Conservation (phyloP, 2,113 vertebrate species). For the Laticauda laticaudata region DNA sequence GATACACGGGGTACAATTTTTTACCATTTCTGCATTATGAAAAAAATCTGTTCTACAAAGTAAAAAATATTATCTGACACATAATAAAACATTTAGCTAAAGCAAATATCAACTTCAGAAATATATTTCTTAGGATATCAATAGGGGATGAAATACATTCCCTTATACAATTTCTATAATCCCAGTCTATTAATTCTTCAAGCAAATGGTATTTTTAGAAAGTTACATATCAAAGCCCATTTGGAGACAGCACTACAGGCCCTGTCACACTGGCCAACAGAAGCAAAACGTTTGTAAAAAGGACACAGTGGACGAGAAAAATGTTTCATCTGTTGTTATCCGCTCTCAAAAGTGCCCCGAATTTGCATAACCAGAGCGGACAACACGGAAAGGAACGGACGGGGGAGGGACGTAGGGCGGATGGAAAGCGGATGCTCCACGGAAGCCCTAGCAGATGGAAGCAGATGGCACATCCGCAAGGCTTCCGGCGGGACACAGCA, state of each 20-base stretch:
- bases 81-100: neutral
- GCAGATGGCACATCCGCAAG: too few species aligned
- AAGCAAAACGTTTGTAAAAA: too few species aligned
- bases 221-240: neutral
- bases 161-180: neutral
- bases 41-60: neutral
- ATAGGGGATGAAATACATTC: neutral
- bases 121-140: neutral
- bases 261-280: too few species aligned
- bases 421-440: too few species aligned
- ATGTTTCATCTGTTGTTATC: too few species aligned
- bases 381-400: too few species aligned
- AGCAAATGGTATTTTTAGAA: neutral
- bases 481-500: too few species aligned
- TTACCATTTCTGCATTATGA: neutral
- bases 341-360: too few species aligned
- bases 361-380: too few species aligned
- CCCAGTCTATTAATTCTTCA: neutral
- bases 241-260: neutral
- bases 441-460: too few species aligned
- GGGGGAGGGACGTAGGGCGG: too few species aligned
- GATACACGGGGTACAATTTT: neutral
- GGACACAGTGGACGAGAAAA: too few species aligned
- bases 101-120: neutral
- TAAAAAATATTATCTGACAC: neutral